These are phyloP conservation scores for Myioborus melanocephalus DNA, from an alignment of 2,797 vertebrate species.

Conservation along the genomic window DNA sequence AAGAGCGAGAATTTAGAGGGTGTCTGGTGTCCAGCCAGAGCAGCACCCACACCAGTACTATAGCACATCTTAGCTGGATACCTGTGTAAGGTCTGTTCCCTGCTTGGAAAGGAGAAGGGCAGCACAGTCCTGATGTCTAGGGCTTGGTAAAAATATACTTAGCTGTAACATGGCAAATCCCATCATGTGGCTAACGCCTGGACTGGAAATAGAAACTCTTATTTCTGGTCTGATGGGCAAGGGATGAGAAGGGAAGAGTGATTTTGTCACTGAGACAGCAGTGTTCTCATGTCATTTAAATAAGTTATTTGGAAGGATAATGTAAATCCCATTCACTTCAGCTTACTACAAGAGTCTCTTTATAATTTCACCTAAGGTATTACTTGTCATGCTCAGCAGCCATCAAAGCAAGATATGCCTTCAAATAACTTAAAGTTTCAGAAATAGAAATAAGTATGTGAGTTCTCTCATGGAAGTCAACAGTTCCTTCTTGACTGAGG, in stretches of 20 bases:
- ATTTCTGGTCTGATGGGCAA: not conserved
- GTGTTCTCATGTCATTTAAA: not conserved
- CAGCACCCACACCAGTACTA: not conserved
- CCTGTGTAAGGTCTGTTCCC: rapidly evolving
- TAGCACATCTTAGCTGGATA: not conserved
- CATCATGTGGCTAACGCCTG: not conserved
- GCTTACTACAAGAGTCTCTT: not conserved
- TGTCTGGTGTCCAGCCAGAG: not conserved
- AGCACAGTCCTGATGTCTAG: not conserved
- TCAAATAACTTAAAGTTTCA: not conserved
- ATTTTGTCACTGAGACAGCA: not conserved
- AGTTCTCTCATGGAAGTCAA: not conserved
- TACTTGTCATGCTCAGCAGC: not conserved
- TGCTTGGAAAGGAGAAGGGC: not conserved
- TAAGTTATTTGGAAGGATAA: not conserved
- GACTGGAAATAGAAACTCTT: not conserved
- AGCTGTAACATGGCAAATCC: not conserved
- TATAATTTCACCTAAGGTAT: not conserved
- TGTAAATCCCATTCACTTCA: not conserved
- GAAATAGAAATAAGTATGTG: not conserved
- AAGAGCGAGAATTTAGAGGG: rapidly evolving
- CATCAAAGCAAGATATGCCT: not conserved
- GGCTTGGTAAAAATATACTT: not conserved
- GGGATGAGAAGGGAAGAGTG: not conserved
- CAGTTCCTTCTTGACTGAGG: not conserved